Base-by-base conservation (phyloP, 2,113 vertebrate species). In the Oreochromis spilurus region DNA sequence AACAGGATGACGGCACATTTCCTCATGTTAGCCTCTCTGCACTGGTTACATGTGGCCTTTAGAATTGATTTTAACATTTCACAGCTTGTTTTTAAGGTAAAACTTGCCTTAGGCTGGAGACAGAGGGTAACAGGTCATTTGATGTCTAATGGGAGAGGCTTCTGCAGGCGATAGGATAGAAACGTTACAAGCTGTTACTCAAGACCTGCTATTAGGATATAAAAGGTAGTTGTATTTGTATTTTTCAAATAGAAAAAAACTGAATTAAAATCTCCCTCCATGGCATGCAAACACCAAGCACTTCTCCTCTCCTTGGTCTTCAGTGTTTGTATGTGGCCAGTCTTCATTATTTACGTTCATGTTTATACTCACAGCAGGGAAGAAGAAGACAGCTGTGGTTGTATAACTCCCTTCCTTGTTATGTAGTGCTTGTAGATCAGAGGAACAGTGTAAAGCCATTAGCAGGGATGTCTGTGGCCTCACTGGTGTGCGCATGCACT, bases 31-130 rank as follows among this genome's bases (percentile, higher is more conserved):
- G 60, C 58, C 83, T 38, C 54, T 57, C n/a, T 50, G 72, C 72
- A 9, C 50, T 10, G 75, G 21, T 84, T 52, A 84, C 81, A 48
- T 72, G 72, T 87, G 84, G 75, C 79, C 54, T 90, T 90, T 78
- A 52, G 16, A 79, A 45, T n/a, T 80, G 79, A 87, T 67, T 86
- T 84, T 9, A 70, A 60, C 78, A 81, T 52, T 87, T 84, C 31
- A 45, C 5, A 6, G 38, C 52, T 75, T 84, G 58, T 78, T 85
- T 45, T 52, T 12, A 6, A 72, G 43, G n/a, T 48, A 7, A 50
- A 38, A 14, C 40, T 81, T 7, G 62, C 86, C 86, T 85, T 62
- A 4, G 77, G 91, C 75, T 45, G 84, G n/a, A 80, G 12, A 88
- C 87, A 54, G 36, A 81, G 16, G 43, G 29, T 12, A 7, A 80